phyloP scores from a whole-genome alignment of 2,888 invertebrate species.

The Chloroclysta siterata region DNA sequence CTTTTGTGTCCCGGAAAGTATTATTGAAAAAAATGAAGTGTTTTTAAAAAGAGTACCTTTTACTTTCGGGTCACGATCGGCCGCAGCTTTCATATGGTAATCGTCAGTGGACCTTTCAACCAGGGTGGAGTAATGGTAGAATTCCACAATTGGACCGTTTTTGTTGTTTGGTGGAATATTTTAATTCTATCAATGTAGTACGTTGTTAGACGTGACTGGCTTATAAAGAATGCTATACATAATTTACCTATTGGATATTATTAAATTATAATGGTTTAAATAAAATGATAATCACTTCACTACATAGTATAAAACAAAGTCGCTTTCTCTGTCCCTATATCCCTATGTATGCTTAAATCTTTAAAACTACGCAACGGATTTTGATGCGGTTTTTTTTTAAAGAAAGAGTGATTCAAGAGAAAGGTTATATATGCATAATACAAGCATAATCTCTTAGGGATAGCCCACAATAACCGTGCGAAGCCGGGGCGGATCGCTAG shows the following conservation, averaged over 20 bases:
- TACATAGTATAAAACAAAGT: too few species aligned
- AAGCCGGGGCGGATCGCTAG: too few species aligned
- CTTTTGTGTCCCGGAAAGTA: background rate
- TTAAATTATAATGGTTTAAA: background rate
- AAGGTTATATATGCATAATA: too few species aligned
- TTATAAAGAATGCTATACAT: background rate
- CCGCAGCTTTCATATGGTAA: constrained; percentile 33
- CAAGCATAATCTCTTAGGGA: too few species aligned
- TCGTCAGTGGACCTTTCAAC: constrained; percentile 21
- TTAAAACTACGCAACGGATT: too few species aligned
- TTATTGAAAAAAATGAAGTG: constrained; percentile 7
- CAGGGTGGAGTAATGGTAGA: constrained; percentile 10
- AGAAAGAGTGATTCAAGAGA: too few species aligned
- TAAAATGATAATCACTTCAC: too few species aligned
- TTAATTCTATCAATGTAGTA: constrained; percentile 10
- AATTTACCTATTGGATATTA: background rate
- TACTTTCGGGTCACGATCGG: constrained; percentile 25
- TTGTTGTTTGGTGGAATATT: constrained; percentile 15
- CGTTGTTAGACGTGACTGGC: constrained; percentile 2
- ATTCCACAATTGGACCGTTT: constrained; percentile 3
- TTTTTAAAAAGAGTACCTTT: constrained; percentile 17
- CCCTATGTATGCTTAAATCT: too few species aligned
- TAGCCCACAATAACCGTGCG: too few species aligned
- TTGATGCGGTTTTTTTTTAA: too few species aligned
- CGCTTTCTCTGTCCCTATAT: too few species aligned